A percentile compares a stretch with the other conserved stretches of the same genome.
These are phyloP conservation scores for Melipona quadrifasciata DNA, from an alignment of 1,140 invertebrate genomes.

Conservation along the genomic window DNA sequence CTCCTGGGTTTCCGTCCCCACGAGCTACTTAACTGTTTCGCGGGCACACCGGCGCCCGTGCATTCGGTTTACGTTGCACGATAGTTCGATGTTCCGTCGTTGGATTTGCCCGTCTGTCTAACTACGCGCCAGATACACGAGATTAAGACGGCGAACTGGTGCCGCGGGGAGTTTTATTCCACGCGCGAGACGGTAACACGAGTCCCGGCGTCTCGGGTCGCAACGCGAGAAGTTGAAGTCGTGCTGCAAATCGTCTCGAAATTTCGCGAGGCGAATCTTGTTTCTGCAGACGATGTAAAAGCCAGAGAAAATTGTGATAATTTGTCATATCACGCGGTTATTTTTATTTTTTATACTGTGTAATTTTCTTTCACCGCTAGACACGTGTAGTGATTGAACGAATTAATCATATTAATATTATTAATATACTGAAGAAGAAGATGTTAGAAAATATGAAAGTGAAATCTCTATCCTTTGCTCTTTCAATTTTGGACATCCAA, in stretches of 20 bases:
- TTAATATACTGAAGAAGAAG: no score
- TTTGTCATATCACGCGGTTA: no score
- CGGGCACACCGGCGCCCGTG: not conserved
- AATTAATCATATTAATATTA: no score
- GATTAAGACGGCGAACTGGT: not conserved
- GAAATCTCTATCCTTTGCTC: no score
- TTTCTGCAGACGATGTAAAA: no score
- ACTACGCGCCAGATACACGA: not conserved
- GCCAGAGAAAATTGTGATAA: no score
- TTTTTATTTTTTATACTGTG: no score
- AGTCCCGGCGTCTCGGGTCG: not conserved
- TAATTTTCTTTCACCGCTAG: no score
- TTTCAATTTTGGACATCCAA: no score
- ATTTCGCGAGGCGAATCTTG: not conserved
- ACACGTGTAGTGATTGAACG: no score
- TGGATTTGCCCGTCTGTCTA: not conserved
- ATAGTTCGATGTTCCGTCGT: not conserved
- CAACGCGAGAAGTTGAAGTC: not conserved
- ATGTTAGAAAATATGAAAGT: no score
- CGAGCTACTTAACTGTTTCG: conserved; percentile 10
- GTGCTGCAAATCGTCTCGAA: not conserved
- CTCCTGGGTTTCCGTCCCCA: not conserved
- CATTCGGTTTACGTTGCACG: not conserved
- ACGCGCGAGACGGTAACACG: not conserved
- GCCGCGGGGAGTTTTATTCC: not conserved